Percentiles rank a stretch among this genome's conserved stretches.
Evolutionary conservation across 2,888 invertebrate species (phyloP).

Genomic region (Xylota segnis): DNA sequence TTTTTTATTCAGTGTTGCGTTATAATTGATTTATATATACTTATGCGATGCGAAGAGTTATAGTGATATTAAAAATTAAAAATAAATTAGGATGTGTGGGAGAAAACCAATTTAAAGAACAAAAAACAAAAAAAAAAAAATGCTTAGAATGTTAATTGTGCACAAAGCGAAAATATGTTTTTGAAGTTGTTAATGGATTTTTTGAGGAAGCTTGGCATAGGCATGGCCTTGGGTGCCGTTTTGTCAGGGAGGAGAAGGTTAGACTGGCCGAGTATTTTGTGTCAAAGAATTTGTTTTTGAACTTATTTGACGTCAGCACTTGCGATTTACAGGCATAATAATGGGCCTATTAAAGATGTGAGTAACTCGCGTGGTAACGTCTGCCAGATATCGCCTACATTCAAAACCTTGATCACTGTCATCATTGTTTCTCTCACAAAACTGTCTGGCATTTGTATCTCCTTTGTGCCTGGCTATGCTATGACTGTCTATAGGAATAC

Average conservation of each 20-base stretch:
- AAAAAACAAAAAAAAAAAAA: conserved; percentile 1
- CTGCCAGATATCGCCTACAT: too few species aligned
- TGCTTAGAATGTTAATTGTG: conserved; percentile 20
- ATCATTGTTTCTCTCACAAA: too few species aligned
- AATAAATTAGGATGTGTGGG: conserved; percentile 30
- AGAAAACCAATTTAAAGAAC: conserved; percentile 19
- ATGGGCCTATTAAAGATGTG: too few species aligned
- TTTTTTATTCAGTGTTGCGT: conserved; percentile 10
- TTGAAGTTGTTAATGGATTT: conserved; percentile 32
- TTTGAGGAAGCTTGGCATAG: not conserved
- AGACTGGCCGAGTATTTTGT: not conserved
- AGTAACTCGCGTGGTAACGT: too few species aligned
- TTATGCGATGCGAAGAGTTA: conserved; percentile 19
- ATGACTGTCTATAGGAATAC: too few species aligned
- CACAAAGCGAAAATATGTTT: conserved; percentile 6
- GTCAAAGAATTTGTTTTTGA: not conserved
- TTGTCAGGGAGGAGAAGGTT: not conserved
- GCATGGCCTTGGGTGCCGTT: conserved; percentile 4
- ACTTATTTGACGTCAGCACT: not conserved
- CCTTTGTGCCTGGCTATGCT: too few species aligned
- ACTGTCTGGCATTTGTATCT: too few species aligned
- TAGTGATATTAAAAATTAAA: conserved; percentile 11
- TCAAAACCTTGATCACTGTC: too few species aligned
- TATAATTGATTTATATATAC: conserved; percentile 28
- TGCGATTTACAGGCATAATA: not conserved